These are phyloP conservation scores for Oscheius sp. DNA, from an alignment of 2,888 invertebrate species.

Conservation along the genomic window DNA sequence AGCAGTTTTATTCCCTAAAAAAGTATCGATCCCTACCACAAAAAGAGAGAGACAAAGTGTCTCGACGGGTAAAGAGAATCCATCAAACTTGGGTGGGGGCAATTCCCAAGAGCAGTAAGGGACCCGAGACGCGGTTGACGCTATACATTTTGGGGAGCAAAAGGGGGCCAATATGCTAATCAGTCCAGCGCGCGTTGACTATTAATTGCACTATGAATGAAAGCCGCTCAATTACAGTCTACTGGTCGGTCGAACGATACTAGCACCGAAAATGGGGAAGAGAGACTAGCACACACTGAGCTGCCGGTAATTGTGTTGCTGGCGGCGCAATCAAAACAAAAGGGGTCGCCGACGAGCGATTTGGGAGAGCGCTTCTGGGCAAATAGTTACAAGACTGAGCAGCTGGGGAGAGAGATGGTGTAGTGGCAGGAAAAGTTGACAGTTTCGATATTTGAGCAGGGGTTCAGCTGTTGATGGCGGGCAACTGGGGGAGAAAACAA, in stretches of 20 bases:
- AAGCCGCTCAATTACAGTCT: background rate
- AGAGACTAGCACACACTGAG: background rate
- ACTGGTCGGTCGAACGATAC: background rate
- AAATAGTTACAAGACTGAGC: conserved; percentile 21
- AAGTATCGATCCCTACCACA: conserved; percentile 14
- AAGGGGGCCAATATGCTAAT: conserved; percentile 2
- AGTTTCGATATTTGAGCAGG: no score
- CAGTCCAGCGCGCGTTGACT: background rate
- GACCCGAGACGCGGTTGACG: background rate
- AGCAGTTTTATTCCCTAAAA: conserved; percentile 22
- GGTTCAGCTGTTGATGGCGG: no score
- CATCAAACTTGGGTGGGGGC: conserved; percentile 6
- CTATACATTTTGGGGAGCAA: background rate
- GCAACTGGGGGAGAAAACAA: no score
- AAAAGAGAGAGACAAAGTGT: background rate
- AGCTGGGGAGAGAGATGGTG: no score
- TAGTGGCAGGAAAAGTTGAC: no score
- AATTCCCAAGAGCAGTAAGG: conserved; percentile 9
- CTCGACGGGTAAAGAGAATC: conserved; percentile 7
- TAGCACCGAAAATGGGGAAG: conserved; percentile 1
- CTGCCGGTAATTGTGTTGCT: conserved; percentile 25
- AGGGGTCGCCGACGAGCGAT: conserved; percentile 20
- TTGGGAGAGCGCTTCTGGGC: conserved; percentile 24
- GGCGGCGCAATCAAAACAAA: conserved; percentile 30
- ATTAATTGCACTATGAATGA: conserved; percentile 4